Evolutionary conservation across 2,797 vertebrate species (phyloP), one percentile per base, ranked within the genome.

Genomic region (Esox masquinongy): DNA sequence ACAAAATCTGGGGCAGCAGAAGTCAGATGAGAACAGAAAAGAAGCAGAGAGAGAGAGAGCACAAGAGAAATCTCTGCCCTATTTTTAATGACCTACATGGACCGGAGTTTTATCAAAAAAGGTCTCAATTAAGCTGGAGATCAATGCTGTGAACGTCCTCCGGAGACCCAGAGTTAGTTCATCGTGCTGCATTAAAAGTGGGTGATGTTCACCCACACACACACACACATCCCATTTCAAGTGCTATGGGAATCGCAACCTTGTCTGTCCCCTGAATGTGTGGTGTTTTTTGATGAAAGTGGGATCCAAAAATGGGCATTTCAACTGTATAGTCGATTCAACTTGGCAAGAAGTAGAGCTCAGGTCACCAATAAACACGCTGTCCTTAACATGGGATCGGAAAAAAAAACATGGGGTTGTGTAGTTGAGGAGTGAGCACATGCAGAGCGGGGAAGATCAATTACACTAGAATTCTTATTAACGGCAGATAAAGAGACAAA

Each of bases 71-170:
- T 51, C 15, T 1, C 51, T 19, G 39, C 15, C 68, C 64, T 93
- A 93, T 93, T 93, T 92, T 89, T 92, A 92, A 82, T 68, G 90
- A 88, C 92, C 93, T 83, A 92, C 75, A 91, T 92, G 87, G 77
- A 86, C 83, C 43, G 66, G 0, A 80, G 80, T 80, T 89, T 75
- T 75, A 85, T 89, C 84, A 84, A 68, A 84, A 81, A 79, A 70
- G 71, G 83, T 89, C 88, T 79, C 43, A 85, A 85, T 91, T 92
- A 83, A 79, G 83, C 82, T 73, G 74, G 6, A 36, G 84, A 84
- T 84, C 79, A 83, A 70, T n/a, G 31, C 69, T 73, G 31, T 50
- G 79, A 64, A 47, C 0, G 61, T 77, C 82, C 90, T 85, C 88
- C 67, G 31, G 87, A 80, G 89, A 88, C 36, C 56, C 43, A n/a